Evolutionary conservation across 2,113 vertebrate species (phyloP).

Genomic region (Channa maculata): DNA sequence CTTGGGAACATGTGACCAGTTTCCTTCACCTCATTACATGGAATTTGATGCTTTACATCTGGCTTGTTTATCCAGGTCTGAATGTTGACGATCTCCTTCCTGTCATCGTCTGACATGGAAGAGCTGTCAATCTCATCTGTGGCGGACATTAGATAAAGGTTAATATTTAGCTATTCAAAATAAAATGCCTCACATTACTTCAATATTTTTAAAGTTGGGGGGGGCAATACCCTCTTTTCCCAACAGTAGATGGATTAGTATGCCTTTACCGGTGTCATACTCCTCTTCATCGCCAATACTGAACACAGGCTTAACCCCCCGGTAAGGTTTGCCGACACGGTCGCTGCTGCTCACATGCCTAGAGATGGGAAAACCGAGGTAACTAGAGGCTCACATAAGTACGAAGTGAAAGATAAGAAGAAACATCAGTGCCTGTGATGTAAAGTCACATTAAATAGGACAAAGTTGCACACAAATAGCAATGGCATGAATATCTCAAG

Average conservation of each 20-base stretch:
- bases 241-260: rapidly evolving
- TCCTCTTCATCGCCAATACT: conserved; percentile 99
- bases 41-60: conserved; percentile 94
- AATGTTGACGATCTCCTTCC: conserved; percentile 97
- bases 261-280: conserved; percentile 91
- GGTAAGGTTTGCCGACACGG: conserved; percentile 95
- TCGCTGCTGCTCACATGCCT: conserved; percentile 99
- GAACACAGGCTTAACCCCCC: conserved; percentile 98
- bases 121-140: conserved; percentile 98
- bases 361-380: background rate
- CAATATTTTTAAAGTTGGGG: background rate
- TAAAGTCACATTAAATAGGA: conserved; percentile 8
- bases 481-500: conserved; percentile 49
- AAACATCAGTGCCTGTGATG: background rate
- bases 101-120: conserved; percentile 97
- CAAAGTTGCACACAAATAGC: conserved; percentile 23
- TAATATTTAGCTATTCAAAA: background rate
- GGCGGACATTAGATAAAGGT: background rate
- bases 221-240: too few relatives aligned
- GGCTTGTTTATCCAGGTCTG: conserved; percentile 99
- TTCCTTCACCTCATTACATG: conserved; percentile 98
- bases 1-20: conserved; percentile 98
- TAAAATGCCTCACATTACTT: background rate
- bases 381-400: background rate
- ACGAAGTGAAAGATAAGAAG: background rate